Evolutionary conservation across 2,888 invertebrate species (phyloP), one percentile per base, ranked within the genome.

Genomic region (Lapara coniferarum): DNA sequence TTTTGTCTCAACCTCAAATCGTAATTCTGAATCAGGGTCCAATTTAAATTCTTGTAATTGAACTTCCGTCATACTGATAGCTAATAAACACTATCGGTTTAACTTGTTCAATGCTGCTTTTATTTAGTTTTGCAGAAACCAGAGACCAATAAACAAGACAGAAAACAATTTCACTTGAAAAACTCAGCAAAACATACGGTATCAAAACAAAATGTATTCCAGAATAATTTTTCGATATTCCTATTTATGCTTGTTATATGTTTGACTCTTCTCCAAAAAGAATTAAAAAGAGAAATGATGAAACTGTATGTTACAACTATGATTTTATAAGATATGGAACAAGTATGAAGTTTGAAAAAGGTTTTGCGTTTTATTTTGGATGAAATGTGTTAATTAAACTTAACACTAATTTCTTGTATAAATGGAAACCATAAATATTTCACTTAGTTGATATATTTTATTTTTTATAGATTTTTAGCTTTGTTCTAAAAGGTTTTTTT

Each of bases 1-100:
- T 89, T 97, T 97, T 5, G 96, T 95, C 92, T 98, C 98, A 0
- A 98, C 97, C 95, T 99, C 99, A 88, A 99, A 98, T 66, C 99
- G 96, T n/a, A 99, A 92, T 88, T 99, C 99, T 13, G 97, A 96
- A 84, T 98, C 98, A 0, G 96, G 94, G 72, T 98, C 98, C 69
- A 99, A 92, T 84, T 97, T 97, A 81, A 97, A 98, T 85, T 98
- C 98, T 88, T 94, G 94, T 71, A 92, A 75, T 76, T 93, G 92
- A 55, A 92, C 89, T 84, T 94, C 94, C 46, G 94, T 93, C 94
- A 94, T 94, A 74, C 76, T 87, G 56, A 16, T 53, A 55, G 10
- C 16, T 68, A 2, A 13, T 58, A 49, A 63, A 68, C 49, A 63
- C 30, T 51, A 44, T 51, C 19, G 12, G 44, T 66, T 59, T 44